phyloP scores from a whole-genome alignment of 2,113 vertebrate species.

The Phyllostomus discolor region DNA sequence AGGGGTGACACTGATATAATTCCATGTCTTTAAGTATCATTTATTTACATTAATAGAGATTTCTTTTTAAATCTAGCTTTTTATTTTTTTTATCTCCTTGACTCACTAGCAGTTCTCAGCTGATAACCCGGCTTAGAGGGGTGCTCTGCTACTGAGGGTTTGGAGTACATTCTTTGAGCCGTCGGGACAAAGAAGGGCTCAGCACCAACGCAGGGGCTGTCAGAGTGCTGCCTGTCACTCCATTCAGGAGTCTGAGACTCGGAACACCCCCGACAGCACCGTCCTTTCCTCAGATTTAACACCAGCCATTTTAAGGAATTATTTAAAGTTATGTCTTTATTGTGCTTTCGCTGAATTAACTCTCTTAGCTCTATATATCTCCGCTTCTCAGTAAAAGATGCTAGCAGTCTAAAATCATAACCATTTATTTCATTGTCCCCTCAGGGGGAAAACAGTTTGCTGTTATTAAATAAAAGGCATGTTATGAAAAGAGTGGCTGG shows the following conservation, averaged over 20 bases:
- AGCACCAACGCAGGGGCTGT: background rate
- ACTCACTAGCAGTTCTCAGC: background rate
- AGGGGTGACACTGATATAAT: background rate
- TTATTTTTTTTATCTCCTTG: background rate
- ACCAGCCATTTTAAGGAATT: background rate
- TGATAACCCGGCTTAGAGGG: background rate
- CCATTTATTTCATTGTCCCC: conserved; percentile 13
- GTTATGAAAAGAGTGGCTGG: background rate
- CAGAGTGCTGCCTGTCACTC: background rate
- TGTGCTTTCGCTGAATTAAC: conserved; percentile 42
- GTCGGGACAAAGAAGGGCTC: background rate
- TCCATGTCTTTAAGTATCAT: background rate
- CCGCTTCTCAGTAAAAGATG: background rate
- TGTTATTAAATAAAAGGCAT: conserved; percentile 47
- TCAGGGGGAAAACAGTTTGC: background rate
- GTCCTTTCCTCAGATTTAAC: conserved; percentile 51
- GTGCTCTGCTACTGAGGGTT: background rate
- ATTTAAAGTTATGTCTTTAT: conserved; percentile 56
- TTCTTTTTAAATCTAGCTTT: background rate
- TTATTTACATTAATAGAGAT: background rate
- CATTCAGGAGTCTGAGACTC: background rate
- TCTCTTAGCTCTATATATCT: background rate
- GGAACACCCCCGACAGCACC: background rate
- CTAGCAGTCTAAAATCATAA: conserved; percentile 21
- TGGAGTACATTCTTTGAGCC: background rate